Evolutionary conservation across 2,888 invertebrate species (phyloP), one percentile per base, ranked within the genome.

Genomic region (Melikaiella ostensackeni): DNA sequence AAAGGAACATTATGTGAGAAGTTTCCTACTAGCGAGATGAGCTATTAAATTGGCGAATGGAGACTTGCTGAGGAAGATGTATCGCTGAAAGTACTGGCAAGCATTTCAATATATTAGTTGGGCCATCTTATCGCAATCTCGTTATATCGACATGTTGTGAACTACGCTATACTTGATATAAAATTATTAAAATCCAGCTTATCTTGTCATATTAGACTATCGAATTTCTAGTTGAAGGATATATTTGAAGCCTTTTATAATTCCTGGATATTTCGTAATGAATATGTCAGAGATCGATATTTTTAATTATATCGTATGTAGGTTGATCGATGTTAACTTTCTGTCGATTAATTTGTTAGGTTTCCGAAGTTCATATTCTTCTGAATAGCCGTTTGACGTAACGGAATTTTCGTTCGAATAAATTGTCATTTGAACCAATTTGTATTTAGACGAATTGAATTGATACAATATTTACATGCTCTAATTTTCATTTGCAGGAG

Each of bases 1-100:
- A 74, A 70, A 76, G 78, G 64, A 79, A 76, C 76, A 55, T 77
- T 81, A 82, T 80, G 77, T 78, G 80, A 76, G 80, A 85, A 85
- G 81, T 85, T 85, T 82, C 75, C 80, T 76, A 77, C 76, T 79
- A 80, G 79, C 78, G 74, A 84, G 84, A 84, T 85, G 85, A 83
- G 82, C 81, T 84, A 83, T 82, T 82, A 82, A 83, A 85, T 75
- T 74, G 59, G 76, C 64, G 79, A 80, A 66, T 74, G 77, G 76
- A 79, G 80, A 80, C 78, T 75, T 77, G 2, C 42, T 42, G 42
- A 42, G 16, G 46, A 66, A 66, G 27, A 42, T 46, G 16, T 1
- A 46, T 46, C 42, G 46, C 19, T 46, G 2, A 46, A 46, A 46
- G 19, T 66, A 66, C 24, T 30, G 30, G 7, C 30, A 66, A 24